A percentile compares a stretch with the other conserved stretches of the same genome.
phyloP scores from a whole-genome alignment of 2,888 invertebrate species.

The Euspilapteryx auroguttella region DNA sequence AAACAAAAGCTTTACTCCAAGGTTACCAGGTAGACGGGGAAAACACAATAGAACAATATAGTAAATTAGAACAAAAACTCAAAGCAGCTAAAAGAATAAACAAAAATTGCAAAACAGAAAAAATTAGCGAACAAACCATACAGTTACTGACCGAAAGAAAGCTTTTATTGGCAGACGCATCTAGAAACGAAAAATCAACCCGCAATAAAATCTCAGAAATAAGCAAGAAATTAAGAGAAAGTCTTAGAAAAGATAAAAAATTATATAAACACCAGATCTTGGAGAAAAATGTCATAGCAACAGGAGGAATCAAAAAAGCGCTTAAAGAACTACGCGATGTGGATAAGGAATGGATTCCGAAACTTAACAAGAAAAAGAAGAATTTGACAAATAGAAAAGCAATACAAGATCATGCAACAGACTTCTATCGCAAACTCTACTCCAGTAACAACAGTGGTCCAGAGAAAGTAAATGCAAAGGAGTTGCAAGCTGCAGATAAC shows the following conservation, averaged over 20 bases:
- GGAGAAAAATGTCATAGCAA: constrained; percentile 1
- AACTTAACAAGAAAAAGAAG: not conserved
- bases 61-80: too few relatives aligned
- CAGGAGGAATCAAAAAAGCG: constrained; percentile 4
- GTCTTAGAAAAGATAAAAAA: constrained; percentile 1
- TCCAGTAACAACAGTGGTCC: not conserved
- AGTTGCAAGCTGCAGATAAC: not conserved
- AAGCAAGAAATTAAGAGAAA: constrained; percentile 3
- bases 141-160: too few relatives aligned
- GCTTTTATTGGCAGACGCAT: too few relatives aligned
- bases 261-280: not conserved
- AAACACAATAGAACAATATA: too few relatives aligned
- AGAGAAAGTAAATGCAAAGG: not conserved
- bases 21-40: too few relatives aligned
- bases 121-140: too few relatives aligned
- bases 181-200: too few relatives aligned
- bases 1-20: too few relatives aligned
- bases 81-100: too few relatives aligned
- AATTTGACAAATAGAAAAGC: not conserved
- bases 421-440: constrained; percentile 1
- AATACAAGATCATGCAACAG: not conserved
- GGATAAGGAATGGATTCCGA: constrained; percentile 1
- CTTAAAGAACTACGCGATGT: constrained; percentile 1
- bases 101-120: too few relatives aligned
- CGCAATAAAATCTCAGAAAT: constrained; percentile 1